phyloP scores from a whole-genome alignment of 2,113 vertebrate genomes.

The Tetrax tetrax region DNA sequence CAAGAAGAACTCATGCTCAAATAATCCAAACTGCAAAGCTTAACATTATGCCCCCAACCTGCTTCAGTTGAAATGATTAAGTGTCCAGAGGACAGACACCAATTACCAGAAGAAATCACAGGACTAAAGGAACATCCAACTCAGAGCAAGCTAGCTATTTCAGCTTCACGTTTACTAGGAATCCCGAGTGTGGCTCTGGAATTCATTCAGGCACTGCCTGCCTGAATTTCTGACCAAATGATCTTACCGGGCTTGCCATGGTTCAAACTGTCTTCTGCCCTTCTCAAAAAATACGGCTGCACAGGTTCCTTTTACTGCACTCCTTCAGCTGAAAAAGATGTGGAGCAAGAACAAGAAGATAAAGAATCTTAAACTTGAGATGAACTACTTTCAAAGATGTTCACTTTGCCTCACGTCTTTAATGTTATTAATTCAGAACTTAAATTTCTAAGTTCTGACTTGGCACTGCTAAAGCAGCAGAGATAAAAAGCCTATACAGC shows the following conservation, averaged over 20 bases:
- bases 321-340: neutral
- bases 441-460: neutral
- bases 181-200: conserved; percentile 27
- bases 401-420: neutral
- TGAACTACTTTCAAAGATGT: neutral
- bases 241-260: conserved; percentile 74
- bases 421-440: neutral
- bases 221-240: conserved; percentile 22
- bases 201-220: conserved; percentile 28
- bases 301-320: neutral
- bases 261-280: conserved; percentile 9
- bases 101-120: neutral
- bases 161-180: conserved; percentile 41
- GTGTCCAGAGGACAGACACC: conserved; percentile 37
- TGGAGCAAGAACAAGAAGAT: neutral
- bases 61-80: neutral
- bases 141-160: conserved; percentile 58
- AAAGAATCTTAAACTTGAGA: neutral
- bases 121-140: conserved; percentile 29
- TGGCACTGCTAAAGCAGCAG: neutral
- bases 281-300: neutral
- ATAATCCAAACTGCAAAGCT: conserved; percentile 25
- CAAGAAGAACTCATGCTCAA: conserved; percentile 44
- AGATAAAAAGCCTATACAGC: neutral
- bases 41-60: neutral